Percentiles rank a stretch among this genome's conserved stretches.
phyloP scores from a whole-genome alignment of 2,113 vertebrate species.

The Phrynocephalus versicolor region DNA sequence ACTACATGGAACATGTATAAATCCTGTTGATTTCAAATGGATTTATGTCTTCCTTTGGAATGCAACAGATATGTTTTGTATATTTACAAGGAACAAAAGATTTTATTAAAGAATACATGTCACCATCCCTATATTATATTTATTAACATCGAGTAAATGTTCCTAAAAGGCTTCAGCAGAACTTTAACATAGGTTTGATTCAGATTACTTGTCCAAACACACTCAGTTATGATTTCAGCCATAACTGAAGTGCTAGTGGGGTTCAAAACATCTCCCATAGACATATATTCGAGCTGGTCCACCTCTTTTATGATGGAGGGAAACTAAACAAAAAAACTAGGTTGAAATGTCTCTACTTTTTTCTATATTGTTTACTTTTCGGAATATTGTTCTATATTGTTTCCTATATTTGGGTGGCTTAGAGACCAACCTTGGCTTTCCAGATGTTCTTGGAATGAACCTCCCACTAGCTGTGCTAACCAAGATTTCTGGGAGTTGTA shows the following conservation, averaged over 20 bases:
- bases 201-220: slow-evolving; percentile 64
- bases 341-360: neutral
- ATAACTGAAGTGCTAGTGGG: slow-evolving; percentile 56
- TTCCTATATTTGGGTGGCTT: neutral
- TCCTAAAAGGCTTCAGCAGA: slow-evolving; percentile 66
- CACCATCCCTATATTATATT: slow-evolving; percentile 63
- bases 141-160: slow-evolving; percentile 67
- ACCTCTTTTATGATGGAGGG: slow-evolving; percentile 18
- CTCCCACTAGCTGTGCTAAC: too few relatives aligned
- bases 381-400: too few relatives aligned
- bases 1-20: neutral
- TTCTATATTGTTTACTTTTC: neutral
- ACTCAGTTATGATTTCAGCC: slow-evolving; percentile 46
- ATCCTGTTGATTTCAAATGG: neutral
- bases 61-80: neutral
- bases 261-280: slow-evolving; percentile 57
- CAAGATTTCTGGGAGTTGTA: too few relatives aligned
- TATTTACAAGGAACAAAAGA: slow-evolving; percentile 67
- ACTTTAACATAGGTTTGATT: slow-evolving; percentile 70
- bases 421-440: too few relatives aligned
- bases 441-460: too few relatives aligned
- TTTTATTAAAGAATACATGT: slow-evolving; percentile 40
- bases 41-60: slow-evolving; percentile 10
- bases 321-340: neutral
- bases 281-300: slow-evolving; percentile 30